Evolutionary conservation across 2,797 vertebrate species (phyloP), one percentile per base, ranked within the genome.

Genomic region (Acanthurus lineatus): DNA sequence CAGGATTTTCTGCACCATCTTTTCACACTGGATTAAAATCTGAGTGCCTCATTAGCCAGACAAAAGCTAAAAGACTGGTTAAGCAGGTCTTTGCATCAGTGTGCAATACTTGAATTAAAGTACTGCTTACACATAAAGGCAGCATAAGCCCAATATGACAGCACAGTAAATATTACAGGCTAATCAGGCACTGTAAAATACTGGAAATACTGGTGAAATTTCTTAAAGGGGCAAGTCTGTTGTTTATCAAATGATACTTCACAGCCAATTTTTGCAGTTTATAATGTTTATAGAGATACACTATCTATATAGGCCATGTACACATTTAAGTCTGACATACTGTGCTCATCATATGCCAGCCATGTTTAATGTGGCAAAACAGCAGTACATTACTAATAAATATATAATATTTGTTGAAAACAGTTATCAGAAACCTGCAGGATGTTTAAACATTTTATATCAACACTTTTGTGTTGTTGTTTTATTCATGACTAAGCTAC

Each of bases 1-100:
- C 66, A 48, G 54, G 57, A 78, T 76, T 64, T 56, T 51, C 65
- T 65, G 51, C 69, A 66, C 17, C 42, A 68, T 80, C 66, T 70
- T 82, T 89, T 84, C 67, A 59, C 78, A 52, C 52, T 12, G 81
- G 85, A 85, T 90, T 83, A 73, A 73, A 88, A 83, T 78, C 63
- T 19, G 64, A 78, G 44, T 51, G 17, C 60, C 60, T 83, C 73
- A 83, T 80, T 82, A 83, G 77, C 60, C 58, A 62, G 38, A 85
- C 78, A 76, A 79, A 65, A 70, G 76, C 76, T 51, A 35, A 10
- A 6, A 60, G 38, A 72, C 72, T 74, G 42, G 69, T 73, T 88
- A 76, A 84, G 74, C 28, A 45, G 49, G 68, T 81, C 69, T 86
- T 66, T 82, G 65, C 67, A 59, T 76, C 65, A 52, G 62, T 54